Base-by-base conservation (phyloP, 53 echinoderm and acorn worm species). In the Arbacia lixula region DNA sequence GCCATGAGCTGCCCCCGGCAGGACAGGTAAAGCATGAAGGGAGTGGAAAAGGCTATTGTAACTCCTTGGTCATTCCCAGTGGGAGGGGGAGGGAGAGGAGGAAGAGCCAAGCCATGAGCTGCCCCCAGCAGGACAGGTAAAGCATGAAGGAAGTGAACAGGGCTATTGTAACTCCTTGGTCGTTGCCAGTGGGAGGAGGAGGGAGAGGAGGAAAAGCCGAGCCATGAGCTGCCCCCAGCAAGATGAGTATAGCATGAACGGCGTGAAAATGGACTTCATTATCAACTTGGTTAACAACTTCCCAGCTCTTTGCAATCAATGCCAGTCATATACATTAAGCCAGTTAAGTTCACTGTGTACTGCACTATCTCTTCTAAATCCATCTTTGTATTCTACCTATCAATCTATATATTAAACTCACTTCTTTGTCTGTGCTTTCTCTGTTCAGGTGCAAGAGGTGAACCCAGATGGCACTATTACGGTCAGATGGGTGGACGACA, bases 111-210 rank as follows among this genome's bases (percentile, higher is more conserved):
- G 29, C 22, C 55, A 84, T 3, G 88, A 84, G 33, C 80, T 88
- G 4, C 90, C 98, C 14, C 92, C 88, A 82, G 98, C 98, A 53
- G 98, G 98, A 41, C 94, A 98, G 92, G 97, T 97, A 68, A 84
- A 82, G 24, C 19, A 0, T 12, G 65, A 50, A 12, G 1, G 50
- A 19, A n/a, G n/a, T n/a, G n/a, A n/a, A n/a, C n/a, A n/a, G n/a
- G n/a, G n/a, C n/a, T n/a, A n/a, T n/a, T n/a, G n/a, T n/a, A n/a
- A n/a, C n/a, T n/a, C n/a, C n/a, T n/a, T n/a, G n/a, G n/a, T n/a
- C n/a, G n/a, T n/a, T n/a, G n/a, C n/a, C n/a, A n/a, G n/a, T 37
- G 80, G n/a, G 38, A 78, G 37, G 39, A 75, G 51, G 67, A 37
- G 19, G 71, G 60, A 40, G 89, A 84, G 24, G 55, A 67, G 16